Evolutionary conservation across 2,797 vertebrate genomes (phyloP), one percentile per base, ranked within the genome.

Genomic region (Setipinna tenuifilis): DNA sequence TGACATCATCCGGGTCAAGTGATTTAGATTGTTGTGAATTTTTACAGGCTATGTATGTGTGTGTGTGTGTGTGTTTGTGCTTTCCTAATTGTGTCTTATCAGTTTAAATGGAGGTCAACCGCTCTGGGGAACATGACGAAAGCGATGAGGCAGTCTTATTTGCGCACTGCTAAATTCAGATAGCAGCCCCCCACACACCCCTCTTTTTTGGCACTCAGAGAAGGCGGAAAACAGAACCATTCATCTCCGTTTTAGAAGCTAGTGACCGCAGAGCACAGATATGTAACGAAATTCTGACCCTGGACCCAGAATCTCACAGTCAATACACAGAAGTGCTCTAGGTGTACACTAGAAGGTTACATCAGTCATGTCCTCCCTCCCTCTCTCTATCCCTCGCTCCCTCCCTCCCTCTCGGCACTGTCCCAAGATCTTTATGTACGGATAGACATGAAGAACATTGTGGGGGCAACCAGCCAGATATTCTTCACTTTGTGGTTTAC

Each of bases 301-400:
- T 84, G 87, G 75, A 59, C 91, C 89, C 87, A 89, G 92, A 91
- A 93, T 92, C 87, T 95, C 90, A 88, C 92, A 92, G 90, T 92
- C 91, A 93, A 88, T 92, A 93, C 91, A 86, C 83, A 92, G 87
- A 31, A 84, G 87, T 85, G 84, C 62, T 41, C 23, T 21, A 31
- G 28, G 71, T 21, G 16, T 11, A 57, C 50, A 3, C 50, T 54
- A 54, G 50, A 10, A 78, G 46, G 68, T 80, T 78, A 87, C 57
- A 87, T 80, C 88, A 91, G 78, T 88, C 87, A 80, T 87, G 85
- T 82, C 71, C 82, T 84, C 84, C 89, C 61, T 85, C 50, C 50
- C 14, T 54, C 50, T 1, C 50, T 54, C 50, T 9, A 2, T 54
- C 50, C 14, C 50, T 54, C 50, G 2, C 2, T 54, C 50, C 50